phyloP scores from a whole-genome alignment of 92 coral and sea anemone genomes.

The Porites lobata region DNA sequence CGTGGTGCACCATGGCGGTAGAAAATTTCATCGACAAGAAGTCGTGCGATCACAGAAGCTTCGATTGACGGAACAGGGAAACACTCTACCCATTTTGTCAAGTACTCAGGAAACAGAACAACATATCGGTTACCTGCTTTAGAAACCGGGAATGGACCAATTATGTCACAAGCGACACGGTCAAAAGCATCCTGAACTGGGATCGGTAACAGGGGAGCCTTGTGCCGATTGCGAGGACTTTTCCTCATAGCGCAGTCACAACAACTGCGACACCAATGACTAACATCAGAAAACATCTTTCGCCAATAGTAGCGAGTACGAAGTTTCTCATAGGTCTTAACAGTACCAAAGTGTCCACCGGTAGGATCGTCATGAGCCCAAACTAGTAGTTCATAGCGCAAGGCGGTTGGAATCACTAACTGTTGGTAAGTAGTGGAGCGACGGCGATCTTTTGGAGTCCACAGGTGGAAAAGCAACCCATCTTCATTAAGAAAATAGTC shows the following conservation, averaged over 20 bases:
- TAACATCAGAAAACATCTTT: slow-evolving; percentile 60
- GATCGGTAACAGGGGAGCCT: slow-evolving; percentile 58
- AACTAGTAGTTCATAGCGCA: slow-evolving; percentile 58
- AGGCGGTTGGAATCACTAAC: slow-evolving; percentile 51
- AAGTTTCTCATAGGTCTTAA: slow-evolving; percentile 72
- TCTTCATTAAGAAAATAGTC: slow-evolving; percentile 55
- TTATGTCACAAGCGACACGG: slow-evolving; percentile 29
- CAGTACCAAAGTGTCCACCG: slow-evolving; percentile 63
- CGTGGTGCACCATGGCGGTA: slow-evolving; percentile 62
- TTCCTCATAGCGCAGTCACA: slow-evolving; percentile 65
- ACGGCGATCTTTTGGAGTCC: slow-evolving; percentile 29
- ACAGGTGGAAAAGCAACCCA: slow-evolving; percentile 55
- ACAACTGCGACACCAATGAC: slow-evolving; percentile 53
- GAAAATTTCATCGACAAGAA: slow-evolving; percentile 33
- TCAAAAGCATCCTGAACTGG: slow-evolving; percentile 68
- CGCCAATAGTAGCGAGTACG: slow-evolving; percentile 67
- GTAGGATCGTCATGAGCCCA: slow-evolving; percentile 67
- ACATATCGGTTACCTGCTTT: slow-evolving; percentile 66
- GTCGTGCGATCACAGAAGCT: slow-evolving; percentile 18
- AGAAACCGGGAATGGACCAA: slow-evolving; percentile 62
- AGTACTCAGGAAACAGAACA: slow-evolving; percentile 46
- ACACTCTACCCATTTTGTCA: slow-evolving; percentile 60
- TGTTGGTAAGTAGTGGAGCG: slow-evolving; percentile 29
- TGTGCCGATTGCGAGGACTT: slow-evolving; percentile 25
- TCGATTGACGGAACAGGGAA: slow-evolving; percentile 38